Percentiles rank a stretch among this genome's conserved stretches.
phyloP scores from a whole-genome alignment of 2,797 vertebrate species.

The Sebastes vulpes region DNA sequence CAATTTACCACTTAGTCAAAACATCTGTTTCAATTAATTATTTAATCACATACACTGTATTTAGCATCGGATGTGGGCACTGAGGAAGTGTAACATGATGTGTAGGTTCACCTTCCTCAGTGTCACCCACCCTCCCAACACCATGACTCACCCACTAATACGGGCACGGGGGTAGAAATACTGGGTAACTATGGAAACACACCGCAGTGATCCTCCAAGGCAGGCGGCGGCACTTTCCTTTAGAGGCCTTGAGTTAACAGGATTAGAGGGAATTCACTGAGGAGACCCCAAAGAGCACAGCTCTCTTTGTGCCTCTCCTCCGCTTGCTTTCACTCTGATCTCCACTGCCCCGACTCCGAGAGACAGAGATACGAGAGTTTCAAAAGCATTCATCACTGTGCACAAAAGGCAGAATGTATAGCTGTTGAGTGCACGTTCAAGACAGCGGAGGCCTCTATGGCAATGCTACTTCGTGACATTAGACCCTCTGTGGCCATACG shows the following conservation, averaged over 20 bases:
- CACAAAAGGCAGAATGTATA: background rate
- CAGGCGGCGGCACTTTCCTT: slow-evolving; percentile 29
- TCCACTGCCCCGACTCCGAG: background rate
- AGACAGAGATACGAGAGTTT: background rate
- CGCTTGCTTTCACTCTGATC: background rate
- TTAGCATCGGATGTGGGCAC: slow-evolving; percentile 2
- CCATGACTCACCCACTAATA: slow-evolving; percentile 2
- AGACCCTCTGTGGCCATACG: background rate
- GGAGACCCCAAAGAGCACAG: slow-evolving; percentile 34
- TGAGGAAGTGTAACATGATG: background rate
- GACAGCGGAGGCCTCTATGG: background rate
- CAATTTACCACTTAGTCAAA: slow-evolving; percentile 26
- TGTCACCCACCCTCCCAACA: background rate
- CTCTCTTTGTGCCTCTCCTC: slow-evolving; percentile 12
- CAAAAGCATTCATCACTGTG: background rate
- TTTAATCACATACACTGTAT: slow-evolving; percentile 6
- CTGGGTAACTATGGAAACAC: slow-evolving; percentile 77
- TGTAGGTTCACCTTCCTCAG: slow-evolving; percentile 5
- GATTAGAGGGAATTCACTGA: slow-evolving; percentile 57
- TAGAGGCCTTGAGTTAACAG: slow-evolving; percentile 53
- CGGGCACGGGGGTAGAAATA: background rate
- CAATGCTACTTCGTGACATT: background rate
- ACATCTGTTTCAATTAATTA: slow-evolving; percentile 31
- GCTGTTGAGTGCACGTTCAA: background rate
- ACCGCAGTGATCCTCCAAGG: slow-evolving; percentile 32